Evolutionary conservation across 2,113 vertebrate genomes (phyloP), one percentile per base, ranked within the genome.

Genomic region (Chaenogobius annularis): DNA sequence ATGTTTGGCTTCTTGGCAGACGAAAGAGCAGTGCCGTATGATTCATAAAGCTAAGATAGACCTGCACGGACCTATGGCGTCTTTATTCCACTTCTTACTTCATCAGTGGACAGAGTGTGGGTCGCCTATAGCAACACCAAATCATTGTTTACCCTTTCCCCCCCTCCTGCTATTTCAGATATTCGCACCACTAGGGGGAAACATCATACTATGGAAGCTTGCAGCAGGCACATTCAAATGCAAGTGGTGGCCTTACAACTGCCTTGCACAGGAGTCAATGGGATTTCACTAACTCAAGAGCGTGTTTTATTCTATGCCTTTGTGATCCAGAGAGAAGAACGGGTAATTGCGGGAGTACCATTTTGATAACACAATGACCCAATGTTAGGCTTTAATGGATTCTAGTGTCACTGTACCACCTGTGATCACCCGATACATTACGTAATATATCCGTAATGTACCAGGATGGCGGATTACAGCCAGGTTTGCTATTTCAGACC

Each of bases 121-220:
- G 20, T 48, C 56, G 70, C 59, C 37, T 46, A 35, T 68, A 56
- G 50, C 76, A 78, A 52, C 72, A 71, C 23, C 20, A 20, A 31
- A 72, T 62, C 19, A 66, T 46, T 59, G 63, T 40, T 54, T 31
- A 48, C 17, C 31, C 59, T 17, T 44, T 19, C 62, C 35, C 72
- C n/a, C 26, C 50, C 68, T 73, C 13, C 23, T 19, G 71, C 55
- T 73, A 54, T 70, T 86, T 83, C 67, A 67, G 47, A 63, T 79
- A 26, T 78, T 14, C 17, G 37, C 67, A 85, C 90, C 90, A 90
- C 91, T 91, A 90, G 91, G 88, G 91, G 91, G 91, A 90, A 88
- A 89, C 88, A 80, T 88, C 61, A 85, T 69, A 77, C 88, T 88
- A 75, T 73, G 62, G 66, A 88, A 85, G 63, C 66, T 48, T 43